A percentile compares a stretch with the other conserved stretches of the same genome.
Conservation (phyloP, 1,140 invertebrate species). For the Aphis craccivora region DNA sequence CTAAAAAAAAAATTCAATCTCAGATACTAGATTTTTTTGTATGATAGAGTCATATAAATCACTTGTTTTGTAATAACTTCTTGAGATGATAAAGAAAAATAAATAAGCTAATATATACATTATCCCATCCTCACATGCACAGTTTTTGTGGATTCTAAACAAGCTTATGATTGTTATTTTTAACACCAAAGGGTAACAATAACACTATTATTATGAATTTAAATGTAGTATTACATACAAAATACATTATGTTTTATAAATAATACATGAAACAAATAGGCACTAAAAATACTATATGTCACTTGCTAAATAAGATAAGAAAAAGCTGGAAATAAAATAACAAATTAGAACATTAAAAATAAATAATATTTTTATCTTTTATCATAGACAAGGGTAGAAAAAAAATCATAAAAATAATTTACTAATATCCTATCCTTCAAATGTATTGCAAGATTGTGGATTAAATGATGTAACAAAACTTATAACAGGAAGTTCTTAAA, state of each 20-base stretch:
- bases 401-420: background rate
- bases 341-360: background rate
- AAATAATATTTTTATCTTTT: background rate
- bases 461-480: background rate
- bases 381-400: background rate
- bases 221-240: background rate
- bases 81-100: background rate
- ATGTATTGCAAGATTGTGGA: background rate
- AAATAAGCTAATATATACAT: background rate
- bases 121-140: background rate
- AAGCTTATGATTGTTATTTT: slow-evolving; percentile 1
- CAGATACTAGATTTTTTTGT: background rate
- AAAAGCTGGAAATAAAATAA: background rate
- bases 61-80: background rate
- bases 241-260: background rate
- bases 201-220: background rate
- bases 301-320: background rate
- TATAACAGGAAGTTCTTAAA: background rate
- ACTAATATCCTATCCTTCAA: background rate
- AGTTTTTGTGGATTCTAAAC: background rate
- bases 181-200: background rate
- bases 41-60: background rate
- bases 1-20: background rate
- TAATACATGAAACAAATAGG: background rate
- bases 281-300: background rate